phyloP scores from a whole-genome alignment of 2,888 invertebrate species.

The Coelinius sp. region DNA sequence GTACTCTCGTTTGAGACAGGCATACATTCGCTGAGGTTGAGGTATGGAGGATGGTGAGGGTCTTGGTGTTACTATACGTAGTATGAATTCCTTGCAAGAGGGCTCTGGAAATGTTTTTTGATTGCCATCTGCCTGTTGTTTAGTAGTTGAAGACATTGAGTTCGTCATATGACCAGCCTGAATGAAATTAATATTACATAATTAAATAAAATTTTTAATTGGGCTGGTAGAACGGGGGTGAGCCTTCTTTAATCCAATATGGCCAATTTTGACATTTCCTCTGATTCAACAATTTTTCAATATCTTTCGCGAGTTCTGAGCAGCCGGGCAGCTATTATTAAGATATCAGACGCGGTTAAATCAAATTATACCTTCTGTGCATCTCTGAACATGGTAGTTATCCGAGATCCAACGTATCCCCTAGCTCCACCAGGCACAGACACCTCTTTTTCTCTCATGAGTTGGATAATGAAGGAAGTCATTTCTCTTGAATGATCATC shows the following conservation, averaged over 20 bases:
- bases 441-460: constrained; percentile 76
- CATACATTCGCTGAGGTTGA: constrained; percentile 80
- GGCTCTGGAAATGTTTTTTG: constrained; percentile 73
- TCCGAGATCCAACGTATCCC: constrained; percentile 73
- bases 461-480: constrained; percentile 69
- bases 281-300: too few relatives aligned
- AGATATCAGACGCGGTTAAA: too few relatives aligned
- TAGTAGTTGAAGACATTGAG: constrained; percentile 65
- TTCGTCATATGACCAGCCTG: constrained; percentile 73
- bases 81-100: constrained; percentile 77
- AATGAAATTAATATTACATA: constrained; percentile 44
- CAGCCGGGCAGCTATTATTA: too few relatives aligned
- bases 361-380: constrained; percentile 75
- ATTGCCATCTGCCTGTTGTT: constrained; percentile 56
- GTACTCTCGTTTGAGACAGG: constrained; percentile 78
- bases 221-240: too few relatives aligned
- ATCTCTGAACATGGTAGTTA: constrained; percentile 75
- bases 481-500: constrained; percentile 68
- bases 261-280: too few relatives aligned
- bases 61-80: constrained; percentile 75
- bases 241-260: too few relatives aligned
- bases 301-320: too few relatives aligned
- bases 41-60: constrained; percentile 76
- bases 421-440: constrained; percentile 73
- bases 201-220: too few relatives aligned